Base-by-base conservation (phyloP, 2,888 invertebrate genomes). In the Hanleya hanleyi region DNA sequence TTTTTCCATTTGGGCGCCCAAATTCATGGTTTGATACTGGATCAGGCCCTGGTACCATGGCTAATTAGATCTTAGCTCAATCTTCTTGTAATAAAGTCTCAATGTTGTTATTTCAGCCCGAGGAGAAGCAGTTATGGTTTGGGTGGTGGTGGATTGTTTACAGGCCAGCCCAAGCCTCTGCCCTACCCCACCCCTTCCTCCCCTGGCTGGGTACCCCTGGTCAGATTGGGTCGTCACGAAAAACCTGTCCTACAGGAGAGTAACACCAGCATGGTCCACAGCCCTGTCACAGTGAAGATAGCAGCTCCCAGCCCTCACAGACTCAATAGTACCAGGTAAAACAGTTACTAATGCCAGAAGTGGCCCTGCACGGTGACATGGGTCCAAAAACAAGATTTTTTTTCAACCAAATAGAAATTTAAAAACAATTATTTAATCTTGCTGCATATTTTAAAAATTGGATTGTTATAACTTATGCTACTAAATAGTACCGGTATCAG, bases 251-350 rank as follows among this genome's bases (percentile, higher is more conserved):
- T 84, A 22, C 68, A 74, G 36, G 81, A 82, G 66, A 72, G 70
- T 18, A 81, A 81, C 66, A 71, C 77, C 1, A 77, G 78, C n/a
- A 74, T 77, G 73, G 47, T 81, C 41, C 75, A 78, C 38, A 83
- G 83, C 71, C 80, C 84, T 18, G 84, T 81, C 62, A 84, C 85
- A 37, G 84, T 86, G 29, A 85, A 83, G 62, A 82, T 86, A 41
- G 85, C 85, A 18, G 81, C 84, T 37, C 86, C 85, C 29, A 81
- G 82, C 12, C 78, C 76, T 22, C 77, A 77, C 38, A 77, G 75
- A 41, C 61, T 83, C 33, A 65, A 79, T 7, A 77, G 80, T 66
- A 78, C 86, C 67, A 80, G 80, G 82, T 81, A 76, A 41, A n/a
- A n/a, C n/a, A n/a, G n/a, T n/a, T n/a, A n/a, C n/a, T n/a, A n/a